A percentile compares a stretch with the other conserved stretches of the same genome.
Conservation (phyloP, 2,113 vertebrate species). For the Procavia capensis region DNA sequence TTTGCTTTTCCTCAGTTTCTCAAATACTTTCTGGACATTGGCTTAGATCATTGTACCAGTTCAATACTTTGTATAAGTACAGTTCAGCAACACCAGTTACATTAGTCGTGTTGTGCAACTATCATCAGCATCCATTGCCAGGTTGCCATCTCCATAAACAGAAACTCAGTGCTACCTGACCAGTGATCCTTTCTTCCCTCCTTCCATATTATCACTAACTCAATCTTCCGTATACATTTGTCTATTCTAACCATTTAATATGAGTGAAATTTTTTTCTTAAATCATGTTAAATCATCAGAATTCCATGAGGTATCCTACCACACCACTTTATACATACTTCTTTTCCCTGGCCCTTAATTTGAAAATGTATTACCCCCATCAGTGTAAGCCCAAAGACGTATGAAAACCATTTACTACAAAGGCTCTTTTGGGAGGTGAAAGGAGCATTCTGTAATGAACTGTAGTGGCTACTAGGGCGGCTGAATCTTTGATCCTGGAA, state of each 20-base stretch:
- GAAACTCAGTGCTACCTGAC: no score
- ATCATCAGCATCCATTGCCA: no score
- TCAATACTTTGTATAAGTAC: no score
- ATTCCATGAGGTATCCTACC: background rate
- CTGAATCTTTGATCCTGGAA: background rate
- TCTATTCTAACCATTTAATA: background rate
- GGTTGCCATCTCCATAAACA: no score
- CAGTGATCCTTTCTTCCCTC: no score
- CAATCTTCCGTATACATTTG: background rate
- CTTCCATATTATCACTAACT: background rate
- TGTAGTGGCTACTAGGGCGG: background rate
- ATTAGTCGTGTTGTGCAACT: no score
- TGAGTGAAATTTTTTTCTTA: background rate
- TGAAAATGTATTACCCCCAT: background rate
- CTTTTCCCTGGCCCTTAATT: background rate
- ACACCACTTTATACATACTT: background rate
- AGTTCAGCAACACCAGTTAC: no score
- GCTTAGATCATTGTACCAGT: background rate
- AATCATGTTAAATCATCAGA: background rate
- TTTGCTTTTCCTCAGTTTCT: background rate
- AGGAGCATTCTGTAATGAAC: background rate
- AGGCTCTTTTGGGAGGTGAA: background rate
- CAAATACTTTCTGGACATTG: background rate
- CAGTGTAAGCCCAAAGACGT: background rate
- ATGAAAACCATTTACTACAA: background rate